Evolutionary conservation across 2,888 invertebrate genomes (phyloP).

Genomic region (Elysia crispata): DNA sequence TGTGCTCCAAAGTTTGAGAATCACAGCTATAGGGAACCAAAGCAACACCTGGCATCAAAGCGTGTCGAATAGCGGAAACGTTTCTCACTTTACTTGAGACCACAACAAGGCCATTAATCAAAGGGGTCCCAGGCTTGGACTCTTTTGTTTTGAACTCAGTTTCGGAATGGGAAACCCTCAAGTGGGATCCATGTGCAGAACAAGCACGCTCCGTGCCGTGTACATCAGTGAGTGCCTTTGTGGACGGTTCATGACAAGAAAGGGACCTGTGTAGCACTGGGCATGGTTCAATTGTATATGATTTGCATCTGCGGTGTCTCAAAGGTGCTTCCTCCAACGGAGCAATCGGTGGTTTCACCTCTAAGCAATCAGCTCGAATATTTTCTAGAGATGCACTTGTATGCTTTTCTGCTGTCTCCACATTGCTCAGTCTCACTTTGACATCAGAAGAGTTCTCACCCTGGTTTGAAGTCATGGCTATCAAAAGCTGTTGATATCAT

Average conservation of each 20-base stretch:
- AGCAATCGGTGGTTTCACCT: background rate
- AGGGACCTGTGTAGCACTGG: conserved; percentile 12
- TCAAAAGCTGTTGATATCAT: too few species aligned
- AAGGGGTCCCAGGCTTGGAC: conserved; percentile 37
- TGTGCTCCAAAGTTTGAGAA: conserved; percentile 72
- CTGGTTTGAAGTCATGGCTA: background rate
- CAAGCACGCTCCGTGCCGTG: background rate
- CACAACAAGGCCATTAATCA: conserved; percentile 69
- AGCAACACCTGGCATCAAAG: conserved; percentile 71
- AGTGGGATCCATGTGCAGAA: too few species aligned
- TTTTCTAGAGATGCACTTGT: conserved; percentile 42
- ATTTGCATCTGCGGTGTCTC: conserved; percentile 47
- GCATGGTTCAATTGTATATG: conserved; percentile 20
- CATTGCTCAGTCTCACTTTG: background rate
- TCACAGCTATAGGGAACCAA: conserved; percentile 77
- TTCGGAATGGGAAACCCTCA: too few species aligned
- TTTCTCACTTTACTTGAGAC: conserved; percentile 77
- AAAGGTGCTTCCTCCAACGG: background rate
- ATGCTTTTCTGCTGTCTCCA: background rate
- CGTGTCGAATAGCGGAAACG: conserved; percentile 68
- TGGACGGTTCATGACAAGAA: background rate
- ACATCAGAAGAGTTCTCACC: background rate
- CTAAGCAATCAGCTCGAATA: conserved; percentile 32
- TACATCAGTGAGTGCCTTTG: background rate
- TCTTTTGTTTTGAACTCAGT: conserved; percentile 17